phyloP scores from a whole-genome alignment of 2,113 vertebrate genomes.

The Cricetomys ansorgei region DNA sequence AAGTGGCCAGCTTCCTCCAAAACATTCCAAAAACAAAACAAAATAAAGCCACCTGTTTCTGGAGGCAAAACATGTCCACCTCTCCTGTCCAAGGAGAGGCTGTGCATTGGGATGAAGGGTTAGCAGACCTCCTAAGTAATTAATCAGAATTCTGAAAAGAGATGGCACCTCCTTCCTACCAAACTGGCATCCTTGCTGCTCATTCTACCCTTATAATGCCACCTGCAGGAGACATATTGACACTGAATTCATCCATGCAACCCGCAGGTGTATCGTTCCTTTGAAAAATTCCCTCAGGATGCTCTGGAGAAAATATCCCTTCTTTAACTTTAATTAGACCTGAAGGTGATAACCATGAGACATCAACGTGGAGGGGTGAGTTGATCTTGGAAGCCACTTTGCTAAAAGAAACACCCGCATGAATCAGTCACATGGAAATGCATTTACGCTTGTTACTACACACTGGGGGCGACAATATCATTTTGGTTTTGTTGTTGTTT shows the following conservation, averaged over 20 bases:
- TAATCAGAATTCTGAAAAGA: not conserved
- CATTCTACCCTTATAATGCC: too few relatives aligned
- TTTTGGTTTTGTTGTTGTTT: not conserved
- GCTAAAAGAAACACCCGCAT: not conserved
- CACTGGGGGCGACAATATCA: not conserved
- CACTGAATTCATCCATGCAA: not conserved
- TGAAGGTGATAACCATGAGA: not conserved
- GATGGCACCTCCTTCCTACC: not conserved
- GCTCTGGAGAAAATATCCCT: not conserved
- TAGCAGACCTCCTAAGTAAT: not conserved
- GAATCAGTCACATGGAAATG: not conserved
- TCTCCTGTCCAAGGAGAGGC: not conserved
- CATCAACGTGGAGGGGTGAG: not conserved
- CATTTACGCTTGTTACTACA: not conserved
- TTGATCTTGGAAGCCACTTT: not conserved
- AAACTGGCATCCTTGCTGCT: not conserved
- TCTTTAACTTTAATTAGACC: constrained; percentile 36
- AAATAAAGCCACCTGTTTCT: not conserved
- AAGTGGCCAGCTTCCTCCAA: not conserved
- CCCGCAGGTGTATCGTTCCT: not conserved
- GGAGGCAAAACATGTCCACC: not conserved
- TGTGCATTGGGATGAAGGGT: not conserved
- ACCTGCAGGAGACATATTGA: not conserved
- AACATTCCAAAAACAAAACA: fast-evolving
- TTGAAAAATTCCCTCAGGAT: not conserved